phyloP scores from a whole-genome alignment of 2,888 invertebrate genomes.

The Meloe dianella region DNA sequence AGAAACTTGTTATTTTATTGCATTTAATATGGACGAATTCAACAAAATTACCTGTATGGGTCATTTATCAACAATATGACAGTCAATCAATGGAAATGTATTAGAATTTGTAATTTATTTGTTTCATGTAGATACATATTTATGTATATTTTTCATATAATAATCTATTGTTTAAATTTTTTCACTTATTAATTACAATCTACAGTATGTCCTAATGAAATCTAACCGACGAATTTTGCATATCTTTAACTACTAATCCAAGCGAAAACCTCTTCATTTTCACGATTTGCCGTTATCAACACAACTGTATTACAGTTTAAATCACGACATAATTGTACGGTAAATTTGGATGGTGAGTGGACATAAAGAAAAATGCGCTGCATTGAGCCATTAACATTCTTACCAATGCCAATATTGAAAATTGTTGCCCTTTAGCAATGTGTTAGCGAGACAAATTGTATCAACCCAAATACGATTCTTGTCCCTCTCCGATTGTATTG shows the following conservation, averaged over 20 bases:
- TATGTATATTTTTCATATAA: constrained; percentile 47
- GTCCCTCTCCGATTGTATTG: constrained; percentile 41
- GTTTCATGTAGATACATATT: constrained; percentile 49
- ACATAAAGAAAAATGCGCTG: neutral
- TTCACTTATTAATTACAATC: constrained; percentile 24
- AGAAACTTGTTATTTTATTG: constrained; percentile 7
- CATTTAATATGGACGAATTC: neutral
- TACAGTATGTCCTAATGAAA: too few species aligned
- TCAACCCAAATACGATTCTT: constrained; percentile 48
- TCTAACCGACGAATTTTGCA: too few species aligned
- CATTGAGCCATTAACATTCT: neutral
- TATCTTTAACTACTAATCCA: too few species aligned
- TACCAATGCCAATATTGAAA: constrained; percentile 33
- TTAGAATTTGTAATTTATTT: constrained; percentile 50
- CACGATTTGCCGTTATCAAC: too few species aligned
- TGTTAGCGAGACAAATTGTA: constrained; percentile 43
- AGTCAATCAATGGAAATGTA: constrained; percentile 49
- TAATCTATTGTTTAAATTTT: constrained; percentile 49
- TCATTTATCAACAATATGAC: constrained; percentile 48
- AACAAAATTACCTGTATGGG: constrained; percentile 11
- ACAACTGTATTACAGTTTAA: too few species aligned
- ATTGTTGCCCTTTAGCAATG: constrained; percentile 33
- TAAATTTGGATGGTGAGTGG: too few species aligned
- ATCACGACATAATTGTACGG: too few species aligned
- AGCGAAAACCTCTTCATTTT: too few species aligned